phyloP scores from a whole-genome alignment of 2,797 vertebrate genomes.

The Momotus momota region DNA sequence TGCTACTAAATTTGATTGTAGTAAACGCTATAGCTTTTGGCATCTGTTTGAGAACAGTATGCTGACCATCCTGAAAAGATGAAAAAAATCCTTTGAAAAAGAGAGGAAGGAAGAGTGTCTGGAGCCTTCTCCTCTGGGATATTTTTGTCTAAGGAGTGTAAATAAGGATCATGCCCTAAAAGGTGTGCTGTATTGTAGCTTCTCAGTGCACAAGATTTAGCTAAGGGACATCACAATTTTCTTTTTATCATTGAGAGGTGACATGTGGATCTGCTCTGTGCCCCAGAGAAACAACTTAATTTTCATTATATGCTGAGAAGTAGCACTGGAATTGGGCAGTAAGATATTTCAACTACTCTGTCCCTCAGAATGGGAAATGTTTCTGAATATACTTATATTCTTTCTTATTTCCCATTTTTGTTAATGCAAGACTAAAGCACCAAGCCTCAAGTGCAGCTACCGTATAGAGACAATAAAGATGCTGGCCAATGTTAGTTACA shows the following conservation, averaged over 20 bases:
- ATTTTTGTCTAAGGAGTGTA: slow-evolving; percentile 41
- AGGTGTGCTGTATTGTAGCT: not conserved
- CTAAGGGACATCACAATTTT: not conserved
- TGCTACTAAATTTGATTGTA: not conserved
- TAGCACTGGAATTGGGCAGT: not conserved
- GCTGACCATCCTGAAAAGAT: not conserved
- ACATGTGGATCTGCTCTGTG: not conserved
- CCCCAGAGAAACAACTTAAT: not conserved
- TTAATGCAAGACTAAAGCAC: not conserved
- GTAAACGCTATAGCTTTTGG: not conserved
- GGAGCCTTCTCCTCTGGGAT: slow-evolving; percentile 54
- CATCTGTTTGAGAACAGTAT: slow-evolving; percentile 8
- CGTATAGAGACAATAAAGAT: not conserved
- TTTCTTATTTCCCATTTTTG: not conserved
- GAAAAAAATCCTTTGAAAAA: slow-evolving; percentile 52
- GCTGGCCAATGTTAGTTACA: not conserved
- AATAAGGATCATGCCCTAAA: slow-evolving; percentile 23
- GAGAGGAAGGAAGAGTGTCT: slow-evolving; percentile 69
- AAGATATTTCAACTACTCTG: not conserved
- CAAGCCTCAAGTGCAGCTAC: not conserved
- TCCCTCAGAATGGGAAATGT: not conserved
- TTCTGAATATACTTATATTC: not conserved
- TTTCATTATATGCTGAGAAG: not conserved
- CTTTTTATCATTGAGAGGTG: not conserved
- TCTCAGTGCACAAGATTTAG: not conserved